These are phyloP conservation scores for Apis laboriosa DNA, from an alignment of 1,140 invertebrate species.

Conservation along the genomic window DNA sequence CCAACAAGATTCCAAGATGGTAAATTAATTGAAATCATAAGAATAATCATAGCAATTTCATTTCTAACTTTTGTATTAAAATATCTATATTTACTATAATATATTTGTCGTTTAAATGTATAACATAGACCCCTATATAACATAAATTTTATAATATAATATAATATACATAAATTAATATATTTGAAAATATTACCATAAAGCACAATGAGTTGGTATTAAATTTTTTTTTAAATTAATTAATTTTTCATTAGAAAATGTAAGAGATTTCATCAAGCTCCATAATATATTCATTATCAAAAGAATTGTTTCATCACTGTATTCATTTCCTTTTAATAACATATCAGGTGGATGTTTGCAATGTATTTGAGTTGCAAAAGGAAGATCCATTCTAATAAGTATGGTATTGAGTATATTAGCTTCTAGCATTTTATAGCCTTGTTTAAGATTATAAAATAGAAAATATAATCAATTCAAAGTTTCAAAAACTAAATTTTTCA, in stretches of 20 bases:
- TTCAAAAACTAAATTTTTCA: not conserved
- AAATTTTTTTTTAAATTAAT: conserved; percentile 27
- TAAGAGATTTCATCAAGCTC: conserved; percentile 61
- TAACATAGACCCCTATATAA: conserved; percentile 65
- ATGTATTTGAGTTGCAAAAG: conserved; percentile 38
- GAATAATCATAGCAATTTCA: conserved; percentile 69
- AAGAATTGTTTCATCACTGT: conserved; percentile 45
- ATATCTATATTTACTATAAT: conserved; percentile 31
- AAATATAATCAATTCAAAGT: not conserved
- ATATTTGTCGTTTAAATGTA: conserved; percentile 61
- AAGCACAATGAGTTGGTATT: conserved; percentile 46
- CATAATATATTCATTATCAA: conserved; percentile 65
- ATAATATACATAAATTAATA: not conserved
- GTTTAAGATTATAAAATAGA: not conserved
- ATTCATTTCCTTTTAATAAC: conserved; percentile 48
- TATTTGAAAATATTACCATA: conserved; percentile 60
- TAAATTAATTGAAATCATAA: conserved; percentile 58
- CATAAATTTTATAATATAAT: not conserved
- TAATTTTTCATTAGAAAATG: conserved; percentile 17
- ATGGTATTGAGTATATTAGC: conserved; percentile 64
- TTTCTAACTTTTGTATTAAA: conserved; percentile 65
- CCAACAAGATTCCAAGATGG: conserved; percentile 67
- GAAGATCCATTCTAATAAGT: conserved; percentile 62
- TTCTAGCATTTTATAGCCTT: conserved; percentile 70
- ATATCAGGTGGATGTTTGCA: conserved; percentile 38